Percentiles rank a stretch among this genome's conserved stretches.
Conservation (phyloP, 1,140 invertebrate genomes). For the Bombus haemorrhoidalis region DNA sequence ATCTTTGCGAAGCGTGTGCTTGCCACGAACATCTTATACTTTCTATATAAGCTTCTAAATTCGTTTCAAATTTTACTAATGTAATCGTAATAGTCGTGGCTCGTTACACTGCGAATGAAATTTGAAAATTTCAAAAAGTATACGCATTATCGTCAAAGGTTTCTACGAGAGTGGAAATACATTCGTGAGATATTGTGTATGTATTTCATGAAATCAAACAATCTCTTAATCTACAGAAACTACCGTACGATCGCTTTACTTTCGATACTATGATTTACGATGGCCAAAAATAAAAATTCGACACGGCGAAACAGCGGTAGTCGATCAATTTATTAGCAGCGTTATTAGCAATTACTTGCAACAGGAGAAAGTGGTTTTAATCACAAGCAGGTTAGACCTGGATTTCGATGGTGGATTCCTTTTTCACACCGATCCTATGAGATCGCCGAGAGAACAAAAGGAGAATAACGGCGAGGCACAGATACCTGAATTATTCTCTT, state of each 20-base stretch:
- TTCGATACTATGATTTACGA: conserved; percentile 10
- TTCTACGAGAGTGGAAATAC: too few species aligned
- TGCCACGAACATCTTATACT: neutral
- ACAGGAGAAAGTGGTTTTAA: conserved; percentile 35
- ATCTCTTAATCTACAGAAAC: neutral
- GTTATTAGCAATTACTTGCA: neutral
- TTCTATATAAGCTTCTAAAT: neutral
- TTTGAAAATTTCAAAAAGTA: neutral
- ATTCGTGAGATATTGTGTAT: neutral
- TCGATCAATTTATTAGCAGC: neutral
- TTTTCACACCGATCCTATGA: conserved; percentile 31
- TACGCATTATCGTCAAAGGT: too few species aligned
- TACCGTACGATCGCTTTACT: too few species aligned
- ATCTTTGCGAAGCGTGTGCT: neutral
- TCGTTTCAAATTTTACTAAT: neutral
- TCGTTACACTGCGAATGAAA: neutral
- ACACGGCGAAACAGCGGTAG: neutral
- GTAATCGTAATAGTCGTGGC: neutral
- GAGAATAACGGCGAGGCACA: neutral
- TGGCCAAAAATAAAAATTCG: neutral
- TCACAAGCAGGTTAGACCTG: neutral
- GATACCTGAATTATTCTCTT: conserved; percentile 41
- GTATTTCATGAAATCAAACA: neutral
- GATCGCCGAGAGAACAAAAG: neutral
- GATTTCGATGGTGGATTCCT: neutral